These are phyloP conservation scores for Agraylea sexmaculata DNA, from an alignment of 1,140 invertebrate species.

Conservation along the genomic window DNA sequence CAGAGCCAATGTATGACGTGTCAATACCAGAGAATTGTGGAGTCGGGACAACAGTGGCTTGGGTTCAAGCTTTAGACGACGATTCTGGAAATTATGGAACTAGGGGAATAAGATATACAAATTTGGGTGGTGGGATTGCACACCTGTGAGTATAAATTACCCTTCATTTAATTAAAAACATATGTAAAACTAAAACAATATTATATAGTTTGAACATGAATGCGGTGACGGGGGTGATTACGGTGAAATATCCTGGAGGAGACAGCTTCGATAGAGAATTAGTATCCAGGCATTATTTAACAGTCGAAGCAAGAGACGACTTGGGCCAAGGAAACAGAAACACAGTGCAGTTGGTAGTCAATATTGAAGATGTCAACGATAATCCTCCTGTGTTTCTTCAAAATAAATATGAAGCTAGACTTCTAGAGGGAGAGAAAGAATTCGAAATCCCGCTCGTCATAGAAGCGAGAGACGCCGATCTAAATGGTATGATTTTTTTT, in stretches of 20 bases:
- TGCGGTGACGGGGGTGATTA: conserved; percentile 68
- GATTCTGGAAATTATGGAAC: conserved; percentile 81
- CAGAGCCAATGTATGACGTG: conserved; percentile 62
- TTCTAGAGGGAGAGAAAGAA: conserved; percentile 66
- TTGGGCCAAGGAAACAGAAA: conserved; percentile 77
- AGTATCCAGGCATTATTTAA: conserved; percentile 75
- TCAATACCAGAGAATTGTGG: conserved; percentile 73
- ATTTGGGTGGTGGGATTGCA: conserved; percentile 60
- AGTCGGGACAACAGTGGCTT: conserved; percentile 67
- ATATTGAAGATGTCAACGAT: conserved; percentile 81
- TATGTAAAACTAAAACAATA: too few species aligned
- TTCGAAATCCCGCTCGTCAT: conserved; percentile 68
- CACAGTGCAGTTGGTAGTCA: conserved; percentile 73
- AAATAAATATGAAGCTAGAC: conserved; percentile 68
- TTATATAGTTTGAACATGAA: conserved; percentile 65
- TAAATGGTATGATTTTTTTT: conserved; percentile 52
- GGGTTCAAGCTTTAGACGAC: conserved; percentile 69
- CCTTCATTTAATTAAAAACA: not conserved
- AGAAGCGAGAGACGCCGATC: conserved; percentile 75
- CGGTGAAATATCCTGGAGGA: conserved; percentile 60
- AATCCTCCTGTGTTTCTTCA: conserved; percentile 74
- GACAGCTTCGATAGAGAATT: conserved; percentile 78
- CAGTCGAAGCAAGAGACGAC: conserved; percentile 83
- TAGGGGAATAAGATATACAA: conserved; percentile 76
- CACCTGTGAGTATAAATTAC: conserved; percentile 56